Base-by-base conservation (phyloP, 2,888 invertebrate genomes). In the Litoditis marina region DNA sequence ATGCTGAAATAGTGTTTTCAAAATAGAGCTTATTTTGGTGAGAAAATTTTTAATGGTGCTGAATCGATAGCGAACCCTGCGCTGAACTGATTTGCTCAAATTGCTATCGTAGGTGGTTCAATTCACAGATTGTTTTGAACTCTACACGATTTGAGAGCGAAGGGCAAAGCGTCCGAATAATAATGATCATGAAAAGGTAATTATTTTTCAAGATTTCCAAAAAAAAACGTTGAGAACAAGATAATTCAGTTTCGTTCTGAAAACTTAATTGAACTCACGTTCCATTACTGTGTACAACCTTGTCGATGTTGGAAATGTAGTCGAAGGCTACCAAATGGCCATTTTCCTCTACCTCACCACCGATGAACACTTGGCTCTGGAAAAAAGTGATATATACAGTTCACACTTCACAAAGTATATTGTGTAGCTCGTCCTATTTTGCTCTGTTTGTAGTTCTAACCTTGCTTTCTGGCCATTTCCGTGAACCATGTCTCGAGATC, bases 291-390 rank as follows among this genome's bases (percentile, higher is more conserved):
- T 57, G 54, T 25, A 74, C 64, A 5, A 39, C 60, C 51, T 73
- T 72, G 28, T 62, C 60, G 42, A 76, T 39, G 30, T 76, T 72
- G 25, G 76, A 68, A 47, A 76, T 71, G 52, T 76, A 76, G 63
- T 76, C 76, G 39, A 76, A 76, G 19, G 73, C 76, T 13, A 76
- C 71, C 0, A 74, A 60, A 55, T 65, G 65, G 32, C 50, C 59
- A 22, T 64, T 53, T 27, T 72, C 68, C 30, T 67, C 49, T 39
- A 72, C 72, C 55, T 76, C 76, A 63, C 76, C 76, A 51, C 76
- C 76, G 36, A 76, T 73, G 8, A 71, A 71, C 36, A 76, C 50
- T 60, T 76, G 76, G 22, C 76, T 74, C 53, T 60, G 19, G 13
- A 59, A 46, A 1, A 56, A 16, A 42, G 31, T 2, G 8, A 16